Evolutionary conservation across 2,888 invertebrate species (phyloP), one percentile per base, ranked within the genome.

Genomic region (Diarsia mendica): DNA sequence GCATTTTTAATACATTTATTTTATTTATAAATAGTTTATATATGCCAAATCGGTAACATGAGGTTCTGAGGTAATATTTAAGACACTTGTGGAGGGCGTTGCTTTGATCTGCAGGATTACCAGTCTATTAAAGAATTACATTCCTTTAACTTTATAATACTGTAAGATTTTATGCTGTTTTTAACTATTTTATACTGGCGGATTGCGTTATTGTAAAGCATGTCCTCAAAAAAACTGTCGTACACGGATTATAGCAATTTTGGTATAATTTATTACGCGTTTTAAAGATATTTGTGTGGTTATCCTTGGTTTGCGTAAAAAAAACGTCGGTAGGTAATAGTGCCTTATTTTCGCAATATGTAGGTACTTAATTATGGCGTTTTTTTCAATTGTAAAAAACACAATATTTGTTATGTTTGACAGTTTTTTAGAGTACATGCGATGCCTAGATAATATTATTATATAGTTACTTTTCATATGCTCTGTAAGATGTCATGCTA

Each of bases 61-160:
- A 63, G 23, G 44, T 63, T 49, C 18, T 72, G 76, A 77, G 77
- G 80, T 77, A 77, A 80, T 39, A 63, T 11, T 3, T 28, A 76
- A 76, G 76, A 77, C 76, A 77, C 76, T 53, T 80, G 18, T 58
- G 28, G 58, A 58, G 28, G 8, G 28, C 13, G 8, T 28, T 60
- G 18, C 58, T 28, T 33, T 18, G 18, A 20, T 8, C 39, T 51
- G 20, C n/a, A 53, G 64, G 9, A 23, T 23, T 28, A 23, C 23
- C 55, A 55, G 55, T 55, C 23, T 55, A 15, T 0, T 53, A 23
- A 5, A 55, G 23, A 23, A 23, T 58, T 44, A 64, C 4, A 64
- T 64, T 64, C 6, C 9, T n/a, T 46, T 46, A 9, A 28, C 3
- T 33, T 33, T 23, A n/a, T 23, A 5, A 49, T 20, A 2, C 33